Percentiles rank a stretch among this genome's conserved stretches.
Conservation (phyloP, 1,140 invertebrate genomes). For the Bombyx mandarina region DNA sequence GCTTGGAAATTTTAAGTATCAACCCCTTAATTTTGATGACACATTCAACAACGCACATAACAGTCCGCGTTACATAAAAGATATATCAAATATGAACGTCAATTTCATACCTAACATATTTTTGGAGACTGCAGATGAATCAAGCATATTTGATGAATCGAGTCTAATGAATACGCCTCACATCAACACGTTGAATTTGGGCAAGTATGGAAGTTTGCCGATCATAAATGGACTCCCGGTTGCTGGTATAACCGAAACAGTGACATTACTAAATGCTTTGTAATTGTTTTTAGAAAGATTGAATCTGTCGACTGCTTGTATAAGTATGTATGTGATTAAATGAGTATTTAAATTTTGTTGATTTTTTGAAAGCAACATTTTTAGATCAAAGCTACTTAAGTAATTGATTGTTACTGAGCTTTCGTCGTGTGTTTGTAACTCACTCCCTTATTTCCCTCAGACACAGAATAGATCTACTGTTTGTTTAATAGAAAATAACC, state of each 20-base stretch:
- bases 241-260: conserved; percentile 14
- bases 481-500: too few species aligned
- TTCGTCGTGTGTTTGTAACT: too few species aligned
- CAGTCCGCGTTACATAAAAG: too few species aligned
- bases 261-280: conserved; percentile 7
- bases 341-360: neutral
- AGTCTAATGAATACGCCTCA: neutral
- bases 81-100: too few species aligned
- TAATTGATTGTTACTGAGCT: too few species aligned
- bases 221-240: conserved; percentile 20
- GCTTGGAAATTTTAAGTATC: too few species aligned
- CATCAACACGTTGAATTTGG: conserved; percentile 9
- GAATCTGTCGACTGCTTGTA: neutral
- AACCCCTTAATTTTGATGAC: too few species aligned
- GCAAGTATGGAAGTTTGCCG: conserved; percentile 10
- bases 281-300: neutral
- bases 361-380: too few species aligned
- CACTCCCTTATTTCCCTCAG: too few species aligned
- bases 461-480: too few species aligned
- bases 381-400: too few species aligned
- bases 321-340: neutral
- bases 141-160: neutral
- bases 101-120: neutral
- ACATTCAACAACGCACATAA: too few species aligned
- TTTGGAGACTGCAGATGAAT: neutral